phyloP scores from a whole-genome alignment of 1,140 invertebrate genomes.

The Heliconius himera region DNA sequence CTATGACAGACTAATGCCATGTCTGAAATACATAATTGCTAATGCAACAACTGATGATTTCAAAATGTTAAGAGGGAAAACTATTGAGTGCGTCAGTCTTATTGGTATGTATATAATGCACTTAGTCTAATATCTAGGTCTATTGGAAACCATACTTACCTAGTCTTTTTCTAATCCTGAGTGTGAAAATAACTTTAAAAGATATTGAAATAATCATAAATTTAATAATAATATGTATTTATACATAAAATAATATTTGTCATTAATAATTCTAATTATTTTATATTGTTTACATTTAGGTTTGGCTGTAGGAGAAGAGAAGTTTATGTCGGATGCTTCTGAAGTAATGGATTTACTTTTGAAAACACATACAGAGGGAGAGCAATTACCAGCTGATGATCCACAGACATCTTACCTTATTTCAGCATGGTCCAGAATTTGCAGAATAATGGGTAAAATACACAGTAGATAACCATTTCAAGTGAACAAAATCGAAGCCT shows the following conservation, averaged over 20 bases:
- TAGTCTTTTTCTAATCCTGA: no score
- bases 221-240: background rate
- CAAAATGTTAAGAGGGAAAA: constrained; percentile 95
- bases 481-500: background rate
- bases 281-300: constrained; percentile 54
- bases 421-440: constrained; percentile 99
- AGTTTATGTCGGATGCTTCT: constrained; percentile 96
- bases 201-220: background rate
- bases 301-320: constrained; percentile 97
- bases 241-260: no score
- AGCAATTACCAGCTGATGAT: constrained; percentile 94
- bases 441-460: constrained; percentile 93
- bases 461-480: background rate
- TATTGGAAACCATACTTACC: no score
- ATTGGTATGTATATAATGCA: constrained; percentile 86
- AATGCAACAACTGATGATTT: constrained; percentile 95
- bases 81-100: constrained; percentile 99
- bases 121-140: no score
- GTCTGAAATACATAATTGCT: constrained; percentile 98
- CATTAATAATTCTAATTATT: no score
- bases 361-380: constrained; percentile 93
- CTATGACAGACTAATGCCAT: constrained; percentile 95
- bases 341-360: constrained; percentile 98
- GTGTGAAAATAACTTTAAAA: no score
- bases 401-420: constrained; percentile 99